Percentiles rank a stretch among this genome's conserved stretches.
These are phyloP conservation scores for rat (Rattus norvegicus) DNA, from an alignment of 2,113 vertebrate genomes.

Conservation along the genomic window GRCr8 NC_086022.1:84558001-84558500, in stretches of 20 bases:
- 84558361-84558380: not conserved
- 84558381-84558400: not conserved
- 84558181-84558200: not conserved
- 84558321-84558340: not conserved
- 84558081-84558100: not conserved
- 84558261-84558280: not conserved
- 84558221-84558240: not conserved
- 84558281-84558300: not conserved
- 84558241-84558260: not conserved
- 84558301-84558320: not conserved
- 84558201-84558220: not conserved
- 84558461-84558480: not conserved
- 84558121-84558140: not conserved
- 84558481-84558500: too few species aligned
- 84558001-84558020: not conserved
- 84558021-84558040: not conserved
- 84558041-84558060: not conserved
- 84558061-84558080: not conserved
- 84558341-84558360: not conserved
- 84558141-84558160: not conserved
- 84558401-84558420: not conserved
- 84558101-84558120: not conserved
- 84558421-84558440: not conserved
- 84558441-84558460: not conserved
- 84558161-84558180: not conserved